Conservation (phyloP, 2,888 invertebrate species). For the Acrocyrtus sp. region DNA sequence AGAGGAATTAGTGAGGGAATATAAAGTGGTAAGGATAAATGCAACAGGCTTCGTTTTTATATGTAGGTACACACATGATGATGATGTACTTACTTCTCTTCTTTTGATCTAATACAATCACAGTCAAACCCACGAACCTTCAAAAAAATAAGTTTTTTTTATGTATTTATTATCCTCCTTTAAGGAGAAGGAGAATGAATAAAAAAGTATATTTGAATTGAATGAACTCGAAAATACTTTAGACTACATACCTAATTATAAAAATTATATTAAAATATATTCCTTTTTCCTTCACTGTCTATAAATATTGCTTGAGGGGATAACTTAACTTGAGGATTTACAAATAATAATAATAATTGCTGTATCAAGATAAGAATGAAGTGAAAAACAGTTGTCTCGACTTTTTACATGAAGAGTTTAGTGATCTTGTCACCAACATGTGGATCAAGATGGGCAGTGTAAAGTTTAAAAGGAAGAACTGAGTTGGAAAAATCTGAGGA, state of each 20-base stretch:
- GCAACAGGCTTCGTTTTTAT: slow-evolving; percentile 24
- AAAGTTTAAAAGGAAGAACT: slow-evolving; percentile 21
- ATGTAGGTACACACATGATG: slow-evolving; percentile 15
- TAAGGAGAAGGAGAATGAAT: slow-evolving; percentile 1
- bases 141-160: slow-evolving; percentile 24
- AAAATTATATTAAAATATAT: too few species aligned
- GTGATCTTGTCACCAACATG: slow-evolving; percentile 15
- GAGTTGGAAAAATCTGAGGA: too few species aligned
- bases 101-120: slow-evolving; percentile 9
- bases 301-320: too few species aligned
- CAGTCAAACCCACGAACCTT: slow-evolving; percentile 45
- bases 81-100: slow-evolving; percentile 21
- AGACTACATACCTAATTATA: background rate
- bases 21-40: too few species aligned
- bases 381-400: too few species aligned
- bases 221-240: slow-evolving; percentile 24
- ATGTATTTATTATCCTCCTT: slow-evolving; percentile 3
- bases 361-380: too few species aligned
- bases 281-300: slow-evolving; percentile 10
- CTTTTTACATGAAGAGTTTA: background rate
- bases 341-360: too few species aligned
- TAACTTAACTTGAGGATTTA: too few species aligned
- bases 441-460: slow-evolving; percentile 30
- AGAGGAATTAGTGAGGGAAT: too few species aligned
- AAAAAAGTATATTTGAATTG: slow-evolving; percentile 20